phyloP scores from a whole-genome alignment of 2,797 vertebrate species.

The Rousettus madagascariensis region DNA sequence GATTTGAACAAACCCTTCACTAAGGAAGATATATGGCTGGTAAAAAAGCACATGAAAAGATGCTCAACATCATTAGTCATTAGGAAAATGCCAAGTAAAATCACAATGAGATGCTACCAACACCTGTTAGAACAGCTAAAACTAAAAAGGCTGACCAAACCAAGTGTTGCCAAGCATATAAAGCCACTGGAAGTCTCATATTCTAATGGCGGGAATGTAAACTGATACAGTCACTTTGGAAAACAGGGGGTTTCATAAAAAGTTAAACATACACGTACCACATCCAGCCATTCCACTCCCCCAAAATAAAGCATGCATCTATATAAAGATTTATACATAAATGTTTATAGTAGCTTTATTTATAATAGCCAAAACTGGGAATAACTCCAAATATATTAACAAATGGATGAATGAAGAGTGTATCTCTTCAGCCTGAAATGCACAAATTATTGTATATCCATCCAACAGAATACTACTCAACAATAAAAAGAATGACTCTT shows the following conservation, averaged over 20 bases:
- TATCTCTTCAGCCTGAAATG: not conserved
- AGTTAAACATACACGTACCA: not conserved
- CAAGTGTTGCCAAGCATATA: not conserved
- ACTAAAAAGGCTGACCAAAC: not conserved
- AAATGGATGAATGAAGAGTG: not conserved
- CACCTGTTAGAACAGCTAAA: not conserved
- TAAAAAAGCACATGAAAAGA: not conserved
- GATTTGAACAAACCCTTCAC: not conserved
- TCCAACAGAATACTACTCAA: not conserved
- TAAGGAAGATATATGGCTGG: not conserved
- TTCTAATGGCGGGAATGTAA: not conserved
- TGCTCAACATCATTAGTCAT: not conserved
- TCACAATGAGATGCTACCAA: not conserved
- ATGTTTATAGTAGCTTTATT: not conserved
- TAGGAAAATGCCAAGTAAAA: not conserved
- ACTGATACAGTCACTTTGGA: not conserved
- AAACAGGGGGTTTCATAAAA: not conserved
- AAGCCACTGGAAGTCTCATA: not conserved
- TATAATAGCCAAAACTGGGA: not conserved
- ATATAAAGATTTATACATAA: not conserved
- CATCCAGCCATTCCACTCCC: not conserved
- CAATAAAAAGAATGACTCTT: not conserved
- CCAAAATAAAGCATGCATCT: not conserved
- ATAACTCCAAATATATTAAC: not conserved
- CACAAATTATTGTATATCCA: not conserved